Evolutionary conservation across 1,140 invertebrate genomes (phyloP), one percentile per base, ranked within the genome.

Genomic region (Caenorhabditis latens): DNA sequence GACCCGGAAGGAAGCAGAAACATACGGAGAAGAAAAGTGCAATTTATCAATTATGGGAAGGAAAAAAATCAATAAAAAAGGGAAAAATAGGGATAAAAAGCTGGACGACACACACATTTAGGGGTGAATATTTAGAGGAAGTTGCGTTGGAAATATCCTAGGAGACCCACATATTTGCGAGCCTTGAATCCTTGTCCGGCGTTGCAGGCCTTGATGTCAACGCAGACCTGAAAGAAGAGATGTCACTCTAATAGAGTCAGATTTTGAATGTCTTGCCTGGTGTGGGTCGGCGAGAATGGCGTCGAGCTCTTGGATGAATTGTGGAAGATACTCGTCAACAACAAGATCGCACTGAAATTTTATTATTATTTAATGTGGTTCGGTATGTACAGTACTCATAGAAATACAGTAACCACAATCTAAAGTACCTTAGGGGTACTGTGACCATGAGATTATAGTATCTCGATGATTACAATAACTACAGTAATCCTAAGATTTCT

Each of bases 241-340:
- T 32, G 32, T 2, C 32, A 2, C 2, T 32, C 32, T 32, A 32
- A 32, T 32, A 32, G 32, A 32, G 32, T 32, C n/a, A n/a, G 32
- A 32, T 2, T 32, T 2, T 32, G 32, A 32, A 32, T 32, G 4
- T 13, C 71, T 24, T 42, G 89, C 88, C 84, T 85, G 55, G 63
- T 89, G 89, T 75, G 89, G 85, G 53, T 92, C 87, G 11, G 61
- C n/a, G 6, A 91, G 85, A 32, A 91, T 65, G 63, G 88, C 87
- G 40, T 91, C 84, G 21, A 91, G 83, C 79, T 92, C 89, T 67
- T 91, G 83, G 88, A 91, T 91, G 79, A 91, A 84, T 79, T 91
- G 90, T 48, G 91, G 91, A 16, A 91, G 85, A 50, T 90, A 90
- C 48, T 92, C 88, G 53, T 91, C 91, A 32, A 92, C 61, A 16